Percentiles rank a stretch among this genome's conserved stretches.
Evolutionary conservation across 1,140 invertebrate genomes (phyloP).

Genomic region (Penaeus indicus): DNA sequence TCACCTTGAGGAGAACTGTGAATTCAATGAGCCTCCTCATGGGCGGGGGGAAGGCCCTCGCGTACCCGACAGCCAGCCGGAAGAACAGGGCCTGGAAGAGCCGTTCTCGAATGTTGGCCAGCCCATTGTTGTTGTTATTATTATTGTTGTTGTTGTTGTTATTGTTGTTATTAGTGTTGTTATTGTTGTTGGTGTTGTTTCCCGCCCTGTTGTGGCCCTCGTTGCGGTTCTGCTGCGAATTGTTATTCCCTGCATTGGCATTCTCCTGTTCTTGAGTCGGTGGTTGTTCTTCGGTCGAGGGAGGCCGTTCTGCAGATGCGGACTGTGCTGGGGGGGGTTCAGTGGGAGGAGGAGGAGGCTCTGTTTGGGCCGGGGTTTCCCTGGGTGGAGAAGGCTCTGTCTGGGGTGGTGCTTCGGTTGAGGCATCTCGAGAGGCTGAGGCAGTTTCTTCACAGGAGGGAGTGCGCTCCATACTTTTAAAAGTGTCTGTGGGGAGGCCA

Average conservation of each 20-base stretch:
- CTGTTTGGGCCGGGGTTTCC: background rate
- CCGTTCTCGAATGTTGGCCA: conserved; percentile 78
- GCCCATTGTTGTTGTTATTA: conserved; percentile 49
- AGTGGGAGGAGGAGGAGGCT: background rate
- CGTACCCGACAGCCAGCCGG: conserved; percentile 90
- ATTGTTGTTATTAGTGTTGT: conserved; percentile 33
- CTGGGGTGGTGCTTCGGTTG: background rate
- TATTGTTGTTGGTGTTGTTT: conserved; percentile 1
- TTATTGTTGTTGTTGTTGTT: conserved; percentile 32
- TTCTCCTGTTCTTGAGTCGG: conserved; percentile 7
- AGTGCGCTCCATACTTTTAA: too few relatives aligned
- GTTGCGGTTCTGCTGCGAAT: background rate
- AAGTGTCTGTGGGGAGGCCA: too few relatives aligned
- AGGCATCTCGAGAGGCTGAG: background rate
- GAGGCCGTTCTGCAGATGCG: background rate
- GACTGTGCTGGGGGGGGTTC: background rate
- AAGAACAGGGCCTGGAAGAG: conserved; percentile 97
- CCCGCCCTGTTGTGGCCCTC: background rate
- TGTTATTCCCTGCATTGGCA: conserved; percentile 22
- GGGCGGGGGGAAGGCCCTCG: conserved; percentile 87
- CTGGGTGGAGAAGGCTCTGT: background rate
- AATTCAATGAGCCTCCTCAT: conserved; percentile 92
- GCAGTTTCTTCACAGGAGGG: too few relatives aligned
- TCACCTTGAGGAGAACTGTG: conserved; percentile 87
- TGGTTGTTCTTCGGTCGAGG: too few relatives aligned